Conservation (phyloP, 2,113 vertebrate species). For the Phaethornis superciliosus region DNA sequence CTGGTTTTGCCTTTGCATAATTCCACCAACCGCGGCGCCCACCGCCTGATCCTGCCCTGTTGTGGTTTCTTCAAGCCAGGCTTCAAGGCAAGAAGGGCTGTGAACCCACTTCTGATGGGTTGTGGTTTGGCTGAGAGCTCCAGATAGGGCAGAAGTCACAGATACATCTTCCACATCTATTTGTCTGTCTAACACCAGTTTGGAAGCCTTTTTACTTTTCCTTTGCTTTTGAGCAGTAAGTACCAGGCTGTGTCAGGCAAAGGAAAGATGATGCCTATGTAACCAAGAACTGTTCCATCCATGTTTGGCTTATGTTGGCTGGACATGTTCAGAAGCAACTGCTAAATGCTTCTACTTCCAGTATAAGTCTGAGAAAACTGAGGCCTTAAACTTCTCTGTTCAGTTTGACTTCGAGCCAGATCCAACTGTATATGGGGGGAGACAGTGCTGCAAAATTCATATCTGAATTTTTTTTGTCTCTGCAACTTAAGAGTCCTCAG, state of each 20-base stretch:
- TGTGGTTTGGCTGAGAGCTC: slow-evolving; percentile 11
- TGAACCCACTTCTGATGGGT: not conserved
- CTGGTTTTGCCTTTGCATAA: not conserved
- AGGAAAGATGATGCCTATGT: not conserved
- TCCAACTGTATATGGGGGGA: not conserved
- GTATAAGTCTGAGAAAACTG: not conserved
- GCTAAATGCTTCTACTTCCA: not conserved
- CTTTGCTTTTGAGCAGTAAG: not conserved
- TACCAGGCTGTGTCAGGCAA: not conserved
- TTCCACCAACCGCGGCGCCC: fast-evolving
- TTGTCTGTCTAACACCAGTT: not conserved
- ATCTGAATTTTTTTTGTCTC: not conserved
- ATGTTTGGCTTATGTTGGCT: not conserved
- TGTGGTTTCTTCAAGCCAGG: not conserved
- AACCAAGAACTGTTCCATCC: not conserved
- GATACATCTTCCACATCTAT: not conserved
- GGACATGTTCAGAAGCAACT: not conserved
- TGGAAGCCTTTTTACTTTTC: not conserved
- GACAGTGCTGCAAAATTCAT: not conserved
- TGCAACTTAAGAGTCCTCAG: not conserved
- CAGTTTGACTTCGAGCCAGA: not conserved
- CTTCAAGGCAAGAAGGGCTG: not conserved
- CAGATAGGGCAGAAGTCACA: not conserved
- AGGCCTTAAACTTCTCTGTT: not conserved
- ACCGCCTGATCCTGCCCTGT: not conserved